Evolutionary conservation across 2,797 vertebrate genomes (phyloP), one percentile per base, ranked within the genome.

Genomic region (Schizopygopsis pylzovi): DNA sequence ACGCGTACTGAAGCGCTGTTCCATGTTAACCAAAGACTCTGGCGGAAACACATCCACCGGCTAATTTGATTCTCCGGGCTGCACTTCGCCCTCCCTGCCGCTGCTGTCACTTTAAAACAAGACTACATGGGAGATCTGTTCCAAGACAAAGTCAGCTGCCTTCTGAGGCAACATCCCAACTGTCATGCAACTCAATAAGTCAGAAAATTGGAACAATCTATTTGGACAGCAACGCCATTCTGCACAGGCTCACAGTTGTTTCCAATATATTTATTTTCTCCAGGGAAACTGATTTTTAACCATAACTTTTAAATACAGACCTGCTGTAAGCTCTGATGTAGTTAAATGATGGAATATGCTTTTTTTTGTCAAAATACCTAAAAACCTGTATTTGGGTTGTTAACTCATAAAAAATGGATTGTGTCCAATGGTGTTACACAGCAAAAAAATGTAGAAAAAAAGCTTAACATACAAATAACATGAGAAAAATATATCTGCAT

Each of bases 31-130:
- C 83, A 82, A 87, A 82, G 61, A 78, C 85, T 86, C 75, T 88
- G 85, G 88, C 89, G 87, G 89, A 81, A 89, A 89, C 89, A 83
- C 68, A 82, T 88, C 88, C 90, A 87, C 85, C 68, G 86, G 89
- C 86, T 80, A 83, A 87, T 91, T 92, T 90, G 87, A 87, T 79
- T 81, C 45, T 25, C 61, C 7, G 76, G 81, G 79, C 54, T 77
- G 25, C 67, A 72, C 59, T 16, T 54, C 22, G 6, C 39, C 41
- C 10, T 37, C 78, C 22, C n/a, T 33, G 37, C 37, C 39, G 0
- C 18, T 39, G 33, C 41, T 47, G 65, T 25, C 25, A 37, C 71
- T 78, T 45, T 75, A 39, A 86, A 8, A 81, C 41, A 75, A 39
- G 37, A 37, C 18, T 54, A 49, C 71, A 28, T 9, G 37, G 37